phyloP scores from a whole-genome alignment of 2,113 vertebrate genomes.

The Lathamus discolor region DNA sequence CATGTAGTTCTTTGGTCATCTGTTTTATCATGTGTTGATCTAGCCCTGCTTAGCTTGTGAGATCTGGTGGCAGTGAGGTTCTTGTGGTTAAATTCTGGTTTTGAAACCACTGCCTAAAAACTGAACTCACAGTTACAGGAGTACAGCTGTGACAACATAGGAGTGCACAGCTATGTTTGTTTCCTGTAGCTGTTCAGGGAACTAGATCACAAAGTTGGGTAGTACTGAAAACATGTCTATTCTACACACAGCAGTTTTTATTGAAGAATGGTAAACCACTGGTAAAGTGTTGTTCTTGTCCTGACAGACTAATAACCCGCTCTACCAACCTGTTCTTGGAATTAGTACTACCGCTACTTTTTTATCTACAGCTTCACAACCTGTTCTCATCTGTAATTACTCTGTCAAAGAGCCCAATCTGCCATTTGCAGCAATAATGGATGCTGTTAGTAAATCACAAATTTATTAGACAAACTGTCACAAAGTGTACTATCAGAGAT shows the following conservation, averaged over 20 bases:
- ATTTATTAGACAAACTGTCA: constrained; percentile 15
- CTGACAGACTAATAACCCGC: not conserved
- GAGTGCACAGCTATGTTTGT: not conserved
- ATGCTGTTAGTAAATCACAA: not conserved
- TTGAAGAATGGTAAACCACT: not conserved
- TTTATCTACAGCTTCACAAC: constrained; percentile 27
- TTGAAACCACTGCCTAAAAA: not conserved
- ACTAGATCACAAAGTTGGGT: not conserved
- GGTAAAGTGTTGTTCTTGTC: not conserved
- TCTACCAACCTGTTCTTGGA: not conserved
- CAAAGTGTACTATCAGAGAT: not conserved
- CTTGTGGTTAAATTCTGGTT: not conserved
- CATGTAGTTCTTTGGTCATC: not conserved
- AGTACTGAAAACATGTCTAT: not conserved
- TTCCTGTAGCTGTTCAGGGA: not conserved
- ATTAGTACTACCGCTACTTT: not conserved
- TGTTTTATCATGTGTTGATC: not conserved
- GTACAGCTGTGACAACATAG: constrained; percentile 1
- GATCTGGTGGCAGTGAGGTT: not conserved
- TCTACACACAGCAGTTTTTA: not conserved
- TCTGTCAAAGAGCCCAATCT: not conserved
- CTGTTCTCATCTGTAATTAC: constrained; percentile 25
- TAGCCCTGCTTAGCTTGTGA: not conserved
- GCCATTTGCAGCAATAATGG: not conserved
- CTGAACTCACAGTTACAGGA: not conserved